phyloP scores from a whole-genome alignment of 2,797 vertebrate species.

The Cossypha heuglini region DNA sequence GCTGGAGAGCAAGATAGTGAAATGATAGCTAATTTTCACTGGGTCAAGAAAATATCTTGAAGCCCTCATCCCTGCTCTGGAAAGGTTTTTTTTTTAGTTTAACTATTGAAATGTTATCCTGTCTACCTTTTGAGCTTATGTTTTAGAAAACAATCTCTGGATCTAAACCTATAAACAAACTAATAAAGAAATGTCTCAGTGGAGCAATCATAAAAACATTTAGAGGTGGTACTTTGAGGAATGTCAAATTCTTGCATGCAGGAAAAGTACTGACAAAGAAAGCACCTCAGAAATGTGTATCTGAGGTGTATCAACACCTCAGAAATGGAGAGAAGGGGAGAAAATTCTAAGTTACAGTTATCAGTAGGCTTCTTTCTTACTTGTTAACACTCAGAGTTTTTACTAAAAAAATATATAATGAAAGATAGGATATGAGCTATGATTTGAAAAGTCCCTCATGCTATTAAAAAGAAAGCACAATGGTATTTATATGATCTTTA shows the following conservation, averaged over 20 bases:
- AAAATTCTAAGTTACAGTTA: not conserved
- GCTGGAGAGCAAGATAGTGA: not conserved
- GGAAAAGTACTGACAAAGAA: not conserved
- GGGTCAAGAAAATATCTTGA: not conserved
- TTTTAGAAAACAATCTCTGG: not conserved
- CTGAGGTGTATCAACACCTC: not conserved
- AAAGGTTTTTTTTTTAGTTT: not conserved
- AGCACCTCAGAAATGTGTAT: too few species aligned
- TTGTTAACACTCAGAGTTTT: not conserved
- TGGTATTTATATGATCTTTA: conserved; percentile 2
- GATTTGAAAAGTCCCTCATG: not conserved
- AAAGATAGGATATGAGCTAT: not conserved
- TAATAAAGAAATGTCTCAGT: not conserved
- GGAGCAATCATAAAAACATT: not conserved
- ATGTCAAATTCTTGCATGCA: not conserved
- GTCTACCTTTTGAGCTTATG: not conserved
- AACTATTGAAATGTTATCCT: not conserved
- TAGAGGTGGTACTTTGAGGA: not conserved
- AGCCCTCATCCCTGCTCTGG: not conserved
- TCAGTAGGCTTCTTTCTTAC: not conserved
- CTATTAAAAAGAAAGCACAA: not conserved
- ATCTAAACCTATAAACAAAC: not conserved
- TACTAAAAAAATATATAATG: not conserved
- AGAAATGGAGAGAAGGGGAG: not conserved
- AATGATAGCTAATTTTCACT: not conserved